phyloP scores from a whole-genome alignment of 1,140 invertebrate species.

The Diorhabda elongata region DNA sequence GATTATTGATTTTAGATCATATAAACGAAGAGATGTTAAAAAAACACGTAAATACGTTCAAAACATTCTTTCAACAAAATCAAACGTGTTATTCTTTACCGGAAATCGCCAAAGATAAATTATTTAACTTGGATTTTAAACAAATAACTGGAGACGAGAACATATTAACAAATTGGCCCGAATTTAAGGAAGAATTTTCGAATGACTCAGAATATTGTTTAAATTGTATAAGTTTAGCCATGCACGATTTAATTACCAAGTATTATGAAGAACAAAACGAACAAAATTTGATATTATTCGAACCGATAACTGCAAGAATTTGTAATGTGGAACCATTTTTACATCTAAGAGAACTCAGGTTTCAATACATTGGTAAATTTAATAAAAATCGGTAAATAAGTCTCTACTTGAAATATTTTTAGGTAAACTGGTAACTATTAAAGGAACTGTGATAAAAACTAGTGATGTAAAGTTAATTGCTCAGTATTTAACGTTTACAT shows the following conservation, averaged over 20 bases:
- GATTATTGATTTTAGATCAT: background rate
- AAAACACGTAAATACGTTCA: constrained; percentile 52
- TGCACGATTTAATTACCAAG: constrained; percentile 60
- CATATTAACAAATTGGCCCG: constrained; percentile 57
- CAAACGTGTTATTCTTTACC: constrained; percentile 52
- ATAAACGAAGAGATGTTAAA: constrained; percentile 21
- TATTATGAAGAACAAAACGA: constrained; percentile 33
- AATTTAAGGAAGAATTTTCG: constrained; percentile 62
- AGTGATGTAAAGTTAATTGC: constrained; percentile 70
- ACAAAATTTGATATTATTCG: constrained; percentile 22
- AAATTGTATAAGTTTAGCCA: constrained; percentile 64
- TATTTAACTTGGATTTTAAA: constrained; percentile 63
- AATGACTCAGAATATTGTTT: constrained; percentile 62
- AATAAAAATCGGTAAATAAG: background rate
- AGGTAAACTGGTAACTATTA: constrained; percentile 80
- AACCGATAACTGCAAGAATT: constrained; percentile 56
- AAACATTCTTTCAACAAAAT: constrained; percentile 55
- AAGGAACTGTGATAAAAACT: constrained; percentile 82
- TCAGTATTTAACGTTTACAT: constrained; percentile 75
- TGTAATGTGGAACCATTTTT: constrained; percentile 65
- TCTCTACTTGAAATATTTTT: constrained; percentile 30
- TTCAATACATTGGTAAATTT: constrained; percentile 68
- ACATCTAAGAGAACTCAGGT: constrained; percentile 70
- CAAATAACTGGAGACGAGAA: constrained; percentile 56
- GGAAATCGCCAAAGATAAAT: constrained; percentile 60